Evolutionary conservation across 2,888 invertebrate genomes (phyloP), one percentile per base, ranked within the genome.

Genomic region (Habroteleia sp.): DNA sequence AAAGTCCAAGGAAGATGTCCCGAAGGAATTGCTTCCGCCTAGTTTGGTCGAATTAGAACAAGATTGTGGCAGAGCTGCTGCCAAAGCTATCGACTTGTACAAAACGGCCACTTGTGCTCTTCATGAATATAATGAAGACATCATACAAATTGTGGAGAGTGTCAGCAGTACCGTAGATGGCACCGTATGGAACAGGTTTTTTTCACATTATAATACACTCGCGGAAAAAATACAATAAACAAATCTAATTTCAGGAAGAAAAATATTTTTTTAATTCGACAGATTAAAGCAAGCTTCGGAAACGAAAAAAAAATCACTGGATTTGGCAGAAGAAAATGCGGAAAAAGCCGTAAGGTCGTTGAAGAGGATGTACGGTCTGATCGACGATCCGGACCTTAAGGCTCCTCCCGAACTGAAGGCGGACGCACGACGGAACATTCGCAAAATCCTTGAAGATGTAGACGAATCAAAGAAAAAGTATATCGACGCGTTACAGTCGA

Each of bases 21-120:
- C 79, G 3, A 69, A 81, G 1, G 83, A 82, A 25, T 78, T 85
- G 27, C 79, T 86, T 52, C 82, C 89, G 0, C 87, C 87, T 35
- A 88, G 88, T 62, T 86, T 93, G 16, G 85, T 89, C 3, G 92
- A 92, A 33, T 83, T 93, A 7, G 93, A 93, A 82, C 89, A 89
- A 69, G 89, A 89, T 76, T 90, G 91, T 16, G 90, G 91, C 54
- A 82, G 90, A 65, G 88, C 91, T 3, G 91, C 92, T 2, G 89
- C 92, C 50, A 89, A 91, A 11, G 94, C 94, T 0, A 90, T 95
- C 3, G 91, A 92, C 81, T 92, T 92, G 65, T 95, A 92, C 82
- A 92, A 92, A 69, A 88, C 90, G 74, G 94, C 95, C 0, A 90
- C 92, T 0, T 89, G 89, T 52, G 90, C 91, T 31, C 89, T 93